phyloP scores from a whole-genome alignment of 2,888 invertebrate species.

The Pterostichus niger region DNA sequence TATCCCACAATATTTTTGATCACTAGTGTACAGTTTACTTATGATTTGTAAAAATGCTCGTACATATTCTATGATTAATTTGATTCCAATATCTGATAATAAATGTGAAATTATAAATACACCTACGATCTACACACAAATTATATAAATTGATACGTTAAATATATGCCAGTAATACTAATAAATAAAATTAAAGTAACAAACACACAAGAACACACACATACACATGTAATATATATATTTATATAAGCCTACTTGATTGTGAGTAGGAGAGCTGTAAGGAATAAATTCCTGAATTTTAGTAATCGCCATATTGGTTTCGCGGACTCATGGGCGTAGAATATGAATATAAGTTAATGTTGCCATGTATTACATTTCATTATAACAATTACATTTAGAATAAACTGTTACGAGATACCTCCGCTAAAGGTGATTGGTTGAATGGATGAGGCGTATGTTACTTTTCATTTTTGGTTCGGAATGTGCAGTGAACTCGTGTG shows the following conservation, averaged over 20 bases:
- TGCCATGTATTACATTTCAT: constrained; percentile 63
- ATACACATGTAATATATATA: constrained; percentile 20
- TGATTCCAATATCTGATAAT: not conserved
- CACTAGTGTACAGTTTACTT: constrained; percentile 6
- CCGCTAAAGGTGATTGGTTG: constrained; percentile 34
- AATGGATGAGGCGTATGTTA: constrained; percentile 6
- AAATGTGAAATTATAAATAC: constrained; percentile 16
- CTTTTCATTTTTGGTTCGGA: constrained; percentile 42
- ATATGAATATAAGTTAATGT: constrained; percentile 50
- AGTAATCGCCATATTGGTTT: constrained; percentile 63
- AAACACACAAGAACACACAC: constrained; percentile 1
- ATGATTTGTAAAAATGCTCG: not conserved
- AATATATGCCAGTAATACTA: constrained; percentile 10
- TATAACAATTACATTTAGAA: constrained; percentile 21
- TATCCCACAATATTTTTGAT: not conserved
- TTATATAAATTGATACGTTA: constrained; percentile 5
- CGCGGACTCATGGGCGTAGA: constrained; percentile 36
- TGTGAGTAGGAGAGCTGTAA: constrained; percentile 29
- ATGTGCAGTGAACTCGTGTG: constrained; percentile 65
- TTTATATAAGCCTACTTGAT: not conserved
- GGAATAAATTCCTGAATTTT: constrained; percentile 53
- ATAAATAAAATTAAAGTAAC: constrained; percentile 2
- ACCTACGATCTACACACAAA: not conserved
- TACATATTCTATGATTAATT: too few relatives aligned
- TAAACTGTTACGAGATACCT: constrained; percentile 40